These are phyloP conservation scores for Crocodylus rhombifer DNA, from an alignment of 2,797 vertebrate species.

Conservation along the genomic window DNA sequence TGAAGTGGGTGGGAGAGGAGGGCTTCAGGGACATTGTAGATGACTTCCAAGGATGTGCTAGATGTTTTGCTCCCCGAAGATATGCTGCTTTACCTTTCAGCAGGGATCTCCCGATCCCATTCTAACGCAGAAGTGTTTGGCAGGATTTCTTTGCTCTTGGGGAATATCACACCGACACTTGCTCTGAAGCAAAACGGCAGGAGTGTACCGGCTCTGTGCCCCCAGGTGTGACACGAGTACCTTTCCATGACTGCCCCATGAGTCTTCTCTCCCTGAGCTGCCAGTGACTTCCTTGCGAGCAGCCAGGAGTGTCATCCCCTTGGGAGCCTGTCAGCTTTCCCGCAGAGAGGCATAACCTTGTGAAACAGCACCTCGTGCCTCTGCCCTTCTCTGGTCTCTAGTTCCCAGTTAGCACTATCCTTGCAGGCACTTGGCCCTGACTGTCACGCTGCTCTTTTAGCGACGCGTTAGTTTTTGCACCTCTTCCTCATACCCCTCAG, in stretches of 20 bases:
- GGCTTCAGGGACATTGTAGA: neutral
- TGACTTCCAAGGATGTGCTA: neutral
- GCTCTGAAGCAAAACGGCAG: neutral
- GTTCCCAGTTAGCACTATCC: neutral
- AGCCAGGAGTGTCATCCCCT: neutral
- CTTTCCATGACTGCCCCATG: neutral
- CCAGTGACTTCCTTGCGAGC: fast-evolving
- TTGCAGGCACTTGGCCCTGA: fast-evolving
- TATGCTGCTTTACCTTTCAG: fast-evolving
- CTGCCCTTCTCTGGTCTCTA: fast-evolving
- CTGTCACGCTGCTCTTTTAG: fast-evolving
- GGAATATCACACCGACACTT: neutral
- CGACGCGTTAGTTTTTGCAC: neutral
- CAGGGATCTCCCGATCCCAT: neutral
- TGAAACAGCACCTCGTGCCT: fast-evolving
- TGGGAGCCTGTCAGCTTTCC: neutral
- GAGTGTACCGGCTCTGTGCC: neutral
- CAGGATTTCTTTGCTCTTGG: neutral
- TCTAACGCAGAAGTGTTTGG: neutral
- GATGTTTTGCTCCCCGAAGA: neutral
- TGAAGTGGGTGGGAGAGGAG: neutral
- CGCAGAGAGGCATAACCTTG: neutral
- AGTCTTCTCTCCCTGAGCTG: neutral
- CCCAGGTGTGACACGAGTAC: neutral
- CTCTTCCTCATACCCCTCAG: neutral